Percentiles rank a stretch among this genome's conserved stretches.
Conservation (phyloP, 2,888 invertebrate genomes). For the Drosophila heteroneura region DNA sequence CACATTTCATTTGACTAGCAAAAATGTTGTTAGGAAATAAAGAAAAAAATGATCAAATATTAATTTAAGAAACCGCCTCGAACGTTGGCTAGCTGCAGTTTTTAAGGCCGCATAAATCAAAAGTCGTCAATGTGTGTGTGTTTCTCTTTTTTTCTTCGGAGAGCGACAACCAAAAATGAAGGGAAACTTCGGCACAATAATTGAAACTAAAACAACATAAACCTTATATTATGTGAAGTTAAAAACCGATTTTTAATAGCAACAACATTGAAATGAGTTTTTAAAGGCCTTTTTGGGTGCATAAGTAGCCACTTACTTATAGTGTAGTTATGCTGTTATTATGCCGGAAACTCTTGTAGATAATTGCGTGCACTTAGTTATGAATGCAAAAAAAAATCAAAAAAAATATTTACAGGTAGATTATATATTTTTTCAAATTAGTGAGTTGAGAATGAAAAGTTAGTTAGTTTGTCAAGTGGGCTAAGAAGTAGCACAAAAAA, state of each 20-base stretch:
- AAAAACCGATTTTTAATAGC: constrained; percentile 37
- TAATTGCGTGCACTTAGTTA: constrained; percentile 59
- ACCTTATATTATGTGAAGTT: constrained; percentile 25
- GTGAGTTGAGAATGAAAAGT: constrained; percentile 7
- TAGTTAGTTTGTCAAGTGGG: constrained; percentile 1
- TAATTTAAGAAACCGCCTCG: constrained; percentile 27
- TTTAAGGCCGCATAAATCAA: constrained; percentile 54
- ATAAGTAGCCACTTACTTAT: constrained; percentile 30
- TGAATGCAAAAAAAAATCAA: background rate
- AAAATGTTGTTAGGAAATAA: constrained; percentile 4
- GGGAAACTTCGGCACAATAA: constrained; percentile 42
- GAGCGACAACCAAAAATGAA: constrained; percentile 27
- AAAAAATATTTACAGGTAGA: constrained; percentile 10
- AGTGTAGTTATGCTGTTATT: constrained; percentile 45
- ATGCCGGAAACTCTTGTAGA: constrained; percentile 63
- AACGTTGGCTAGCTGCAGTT: constrained; percentile 18
- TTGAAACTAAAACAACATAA: constrained; percentile 31
- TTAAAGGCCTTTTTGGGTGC: constrained; percentile 40
- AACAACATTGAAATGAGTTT: constrained; percentile 59
- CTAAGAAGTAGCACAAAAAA: constrained; percentile 17
- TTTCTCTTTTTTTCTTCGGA: background rate
- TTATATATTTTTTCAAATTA: constrained; percentile 2
- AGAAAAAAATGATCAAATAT: constrained; percentile 7
- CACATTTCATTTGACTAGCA: constrained; percentile 29
- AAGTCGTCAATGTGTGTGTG: constrained; percentile 20